Base-by-base conservation (phyloP, 1,140 invertebrate species). In the Drosophila pruinosa region DNA sequence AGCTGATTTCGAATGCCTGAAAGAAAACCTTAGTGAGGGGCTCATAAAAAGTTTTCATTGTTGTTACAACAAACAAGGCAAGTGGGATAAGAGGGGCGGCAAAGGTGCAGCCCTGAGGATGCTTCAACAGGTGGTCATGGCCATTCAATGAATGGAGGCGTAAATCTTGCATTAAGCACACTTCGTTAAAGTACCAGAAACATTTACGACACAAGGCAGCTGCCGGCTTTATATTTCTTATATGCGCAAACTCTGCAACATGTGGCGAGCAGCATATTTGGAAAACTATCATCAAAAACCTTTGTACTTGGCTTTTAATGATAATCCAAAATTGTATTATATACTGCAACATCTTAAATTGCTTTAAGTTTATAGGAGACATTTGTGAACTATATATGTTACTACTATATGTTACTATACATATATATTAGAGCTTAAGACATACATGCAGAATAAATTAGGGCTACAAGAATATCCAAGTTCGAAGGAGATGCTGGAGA, bases 141-240 rank as follows among this genome's bases (percentile, higher is more conserved):
- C 58, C 74, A 78, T 71, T 88, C 81, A 62, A 88, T 78, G 77
- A 68, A 86, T 85, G 81, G 77, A 78, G 77, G 77, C 81, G 81
- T 85, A 85, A 85, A 86, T 86, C 82, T 86, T 86, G 65, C 81
- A 88, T 75, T 78, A 65, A 88, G 70, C 53, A 69, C 38, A 24
- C 53, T 45, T 58, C 63, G 62, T 43, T 45, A 67, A 77, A 68
- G 77, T 38, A 73, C 54, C 17, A 31, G 41, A 59, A 57, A 69
- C 78, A 47, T 69, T 73, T 64, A 65, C 78, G 70, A 82, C 8
- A 34, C 17, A 15, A 22, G 31, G 7, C 19, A 28, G 24, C 15
- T 34, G 64, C 45, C 64, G 64, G 43, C 38, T 36, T 10, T 8
- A 24, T 36, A 73, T 10, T 34, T 22, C 7, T 1, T 4, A 8